Evolutionary conservation across 1,140 invertebrate species (phyloP), one percentile per base, ranked within the genome.

Genomic region (Galleria mellonella): DNA sequence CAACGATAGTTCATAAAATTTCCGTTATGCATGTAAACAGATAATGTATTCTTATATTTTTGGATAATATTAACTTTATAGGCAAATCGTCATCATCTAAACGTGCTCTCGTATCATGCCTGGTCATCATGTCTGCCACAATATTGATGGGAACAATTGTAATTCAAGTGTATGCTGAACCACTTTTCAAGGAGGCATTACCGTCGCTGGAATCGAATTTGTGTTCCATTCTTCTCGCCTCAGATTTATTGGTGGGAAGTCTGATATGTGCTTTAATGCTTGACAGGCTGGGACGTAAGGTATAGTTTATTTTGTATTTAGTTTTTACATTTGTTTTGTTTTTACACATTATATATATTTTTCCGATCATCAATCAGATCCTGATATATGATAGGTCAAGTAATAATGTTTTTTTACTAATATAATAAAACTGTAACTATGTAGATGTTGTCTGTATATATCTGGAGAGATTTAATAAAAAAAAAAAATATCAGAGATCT

Each of bases 121-220:
- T 83, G 0, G 55, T 65, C 8, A 29, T 70, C 4, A 81, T 78
- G 66, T 47, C 62, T 0, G 6, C 58, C 0, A 68, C 62, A 0
- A 78, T 78, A 27, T 40, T 77, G 12, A 81, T 78, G 76, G 78
- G 78, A 0, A 60, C 72, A 4, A 62, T 78, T 1, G 76, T 77
- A 0, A 51, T 83, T 4, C 79, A 83, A 58, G 74, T 83, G 11
- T 83, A 78, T 41, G 78, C 78, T 0, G 78, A 81, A 42, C 58
- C 72, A 0, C 44, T 83, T 5, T 81, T 83, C 53, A 71, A 62
- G 13, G 71, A 78, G 32, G 78, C 76, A 0, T 55, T 73, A 1
- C 79, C 79, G 0, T 64, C 65, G 0, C 75, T 83, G 71, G 38
- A 70, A 7, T 50, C 79, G 0, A 81, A 74, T 41, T 54, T 64